phyloP scores from a whole-genome alignment of 2,888 invertebrate genomes.

The Rhingia campestris region DNA sequence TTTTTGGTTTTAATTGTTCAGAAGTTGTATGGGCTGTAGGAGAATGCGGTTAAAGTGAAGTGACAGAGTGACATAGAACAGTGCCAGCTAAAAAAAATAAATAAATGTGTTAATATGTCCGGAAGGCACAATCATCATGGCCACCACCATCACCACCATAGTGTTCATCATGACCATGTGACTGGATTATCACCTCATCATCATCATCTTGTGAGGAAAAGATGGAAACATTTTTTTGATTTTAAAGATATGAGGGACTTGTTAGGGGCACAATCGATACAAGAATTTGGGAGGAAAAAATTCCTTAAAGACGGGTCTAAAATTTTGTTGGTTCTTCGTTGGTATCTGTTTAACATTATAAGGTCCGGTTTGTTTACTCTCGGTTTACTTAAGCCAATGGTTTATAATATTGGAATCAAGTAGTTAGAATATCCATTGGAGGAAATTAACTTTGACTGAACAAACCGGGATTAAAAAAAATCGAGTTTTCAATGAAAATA shows the following conservation, averaged over 20 bases:
- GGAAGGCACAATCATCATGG: slow-evolving; percentile 76
- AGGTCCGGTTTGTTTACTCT: too few species aligned
- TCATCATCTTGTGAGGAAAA: slow-evolving; percentile 77
- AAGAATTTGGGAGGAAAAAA: too few species aligned
- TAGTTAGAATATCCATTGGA: too few species aligned
- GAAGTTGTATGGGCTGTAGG: slow-evolving; percentile 39
- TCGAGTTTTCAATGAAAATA: too few species aligned
- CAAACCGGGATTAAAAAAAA: too few species aligned
- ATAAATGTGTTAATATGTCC: slow-evolving; percentile 74
- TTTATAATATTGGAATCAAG: too few species aligned
- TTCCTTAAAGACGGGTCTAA: too few species aligned
- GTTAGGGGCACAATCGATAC: too few species aligned
- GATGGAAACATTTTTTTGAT: not conserved
- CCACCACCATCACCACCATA: slow-evolving; percentile 78
- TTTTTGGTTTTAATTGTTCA: slow-evolving; percentile 1
- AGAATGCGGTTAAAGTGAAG: slow-evolving; percentile 73
- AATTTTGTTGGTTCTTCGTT: too few species aligned
- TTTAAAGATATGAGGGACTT: not conserved
- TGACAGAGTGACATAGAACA: slow-evolving; percentile 75
- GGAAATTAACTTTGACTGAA: too few species aligned
- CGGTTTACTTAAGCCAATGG: too few species aligned
- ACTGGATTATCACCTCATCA: slow-evolving; percentile 80
- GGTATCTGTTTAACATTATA: too few species aligned
- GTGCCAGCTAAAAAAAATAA: not conserved
- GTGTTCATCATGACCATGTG: slow-evolving; percentile 76